Evolutionary conservation across 1,140 invertebrate species (phyloP).

Genomic region (Macrotrachela quadricornifera): DNA sequence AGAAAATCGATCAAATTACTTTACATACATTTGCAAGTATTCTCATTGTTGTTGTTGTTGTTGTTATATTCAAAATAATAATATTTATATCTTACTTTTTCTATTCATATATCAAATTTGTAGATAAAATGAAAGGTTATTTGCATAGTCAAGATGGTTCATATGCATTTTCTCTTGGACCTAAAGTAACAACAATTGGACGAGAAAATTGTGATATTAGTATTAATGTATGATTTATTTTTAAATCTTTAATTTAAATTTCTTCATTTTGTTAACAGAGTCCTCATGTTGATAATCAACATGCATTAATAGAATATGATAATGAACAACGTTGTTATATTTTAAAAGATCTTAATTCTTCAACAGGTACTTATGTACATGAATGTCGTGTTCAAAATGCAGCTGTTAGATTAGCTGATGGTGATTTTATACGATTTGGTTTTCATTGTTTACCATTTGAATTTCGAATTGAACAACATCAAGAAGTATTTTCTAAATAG

Average conservation of each 20-base stretch:
- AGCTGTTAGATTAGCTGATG: conserved; percentile 23
- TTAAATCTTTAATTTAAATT: too few relatives aligned
- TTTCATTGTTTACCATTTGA: conserved; percentile 10
- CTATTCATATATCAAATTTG: too few relatives aligned
- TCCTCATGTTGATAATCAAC: conserved; percentile 19
- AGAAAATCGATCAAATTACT: too few relatives aligned
- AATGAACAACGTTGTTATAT: conserved; percentile 26
- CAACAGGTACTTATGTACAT: conserved; percentile 29
- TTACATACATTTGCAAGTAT: too few relatives aligned
- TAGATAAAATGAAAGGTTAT: not conserved
- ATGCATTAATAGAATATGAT: conserved; percentile 27
- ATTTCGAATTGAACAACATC: conserved; percentile 5
- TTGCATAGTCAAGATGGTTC: conserved; percentile 1
- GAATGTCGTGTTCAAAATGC: conserved; percentile 29
- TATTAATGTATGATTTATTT: conserved; percentile 18
- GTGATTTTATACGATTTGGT: conserved; percentile 26
- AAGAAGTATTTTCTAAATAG: not conserved
- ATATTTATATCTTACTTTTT: too few relatives aligned
- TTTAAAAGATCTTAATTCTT: conserved; percentile 28
- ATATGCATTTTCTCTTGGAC: conserved; percentile 10
- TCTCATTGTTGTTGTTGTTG: too few relatives aligned
- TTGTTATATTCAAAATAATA: too few relatives aligned
- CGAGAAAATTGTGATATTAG: conserved; percentile 26
- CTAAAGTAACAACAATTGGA: conserved; percentile 27
- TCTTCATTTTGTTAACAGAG: too few relatives aligned